Conservation (phyloP, 2,113 vertebrate species). For the Siphamia tubifer region DNA sequence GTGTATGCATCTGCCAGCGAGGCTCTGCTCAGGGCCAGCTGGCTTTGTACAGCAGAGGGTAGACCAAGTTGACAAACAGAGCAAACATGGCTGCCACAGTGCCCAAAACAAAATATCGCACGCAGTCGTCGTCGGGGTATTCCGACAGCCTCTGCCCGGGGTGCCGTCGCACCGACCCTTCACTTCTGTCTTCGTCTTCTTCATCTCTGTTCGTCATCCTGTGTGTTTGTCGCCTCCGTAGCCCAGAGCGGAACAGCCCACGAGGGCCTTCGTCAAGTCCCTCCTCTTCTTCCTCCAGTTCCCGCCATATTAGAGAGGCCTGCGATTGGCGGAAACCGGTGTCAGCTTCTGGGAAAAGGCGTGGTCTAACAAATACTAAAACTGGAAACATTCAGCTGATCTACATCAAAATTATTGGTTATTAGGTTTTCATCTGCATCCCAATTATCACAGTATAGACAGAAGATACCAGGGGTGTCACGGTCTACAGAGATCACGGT, state of each 20-base stretch:
- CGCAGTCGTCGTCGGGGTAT: constrained; percentile 86
- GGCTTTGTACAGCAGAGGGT: constrained; percentile 86
- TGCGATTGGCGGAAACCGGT: constrained; percentile 97
- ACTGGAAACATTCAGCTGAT: neutral
- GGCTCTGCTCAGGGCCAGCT: constrained; percentile 78
- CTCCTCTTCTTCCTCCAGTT: constrained; percentile 95
- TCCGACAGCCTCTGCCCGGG: constrained; percentile 71
- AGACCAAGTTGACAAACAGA: constrained; percentile 89
- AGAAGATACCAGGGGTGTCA: no score
- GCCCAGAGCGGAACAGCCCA: constrained; percentile 73
- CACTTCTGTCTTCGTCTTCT: constrained; percentile 41
- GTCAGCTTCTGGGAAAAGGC: constrained; percentile 87
- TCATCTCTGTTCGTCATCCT: constrained; percentile 61
- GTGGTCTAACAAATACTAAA: constrained; percentile 57
- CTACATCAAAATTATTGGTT: neutral
- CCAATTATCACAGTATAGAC: no score
- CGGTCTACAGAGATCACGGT: no score
- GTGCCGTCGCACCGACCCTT: constrained; percentile 26
- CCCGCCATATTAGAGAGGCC: constrained; percentile 99
- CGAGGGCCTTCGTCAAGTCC: constrained; percentile 66
- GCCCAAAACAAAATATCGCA: constrained; percentile 91
- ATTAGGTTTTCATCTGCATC: neutral
- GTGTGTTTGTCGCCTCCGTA: constrained; percentile 51
- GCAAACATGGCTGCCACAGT: constrained; percentile 89
- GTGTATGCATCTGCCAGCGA: no score